phyloP scores from a whole-genome alignment of 1,140 invertebrate genomes.

The Danaus melanippus region DNA sequence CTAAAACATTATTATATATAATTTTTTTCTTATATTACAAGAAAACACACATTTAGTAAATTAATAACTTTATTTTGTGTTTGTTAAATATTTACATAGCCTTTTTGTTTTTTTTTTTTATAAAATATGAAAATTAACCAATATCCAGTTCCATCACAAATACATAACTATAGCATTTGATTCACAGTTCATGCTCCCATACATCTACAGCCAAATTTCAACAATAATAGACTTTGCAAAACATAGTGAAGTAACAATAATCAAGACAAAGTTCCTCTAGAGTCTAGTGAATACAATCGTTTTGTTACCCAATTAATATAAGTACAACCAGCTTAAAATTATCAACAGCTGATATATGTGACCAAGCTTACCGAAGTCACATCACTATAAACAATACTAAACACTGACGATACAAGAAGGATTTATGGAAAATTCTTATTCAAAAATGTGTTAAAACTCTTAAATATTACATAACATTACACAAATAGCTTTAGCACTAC shows the following conservation, averaged over 20 bases:
- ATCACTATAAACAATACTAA: not conserved
- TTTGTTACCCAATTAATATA: too few relatives aligned
- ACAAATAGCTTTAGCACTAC: too few relatives aligned
- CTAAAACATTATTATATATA: too few relatives aligned
- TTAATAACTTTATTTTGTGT: slow-evolving; percentile 69
- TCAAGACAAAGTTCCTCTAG: slow-evolving; percentile 6
- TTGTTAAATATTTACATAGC: slow-evolving; percentile 67
- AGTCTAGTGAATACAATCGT: too few relatives aligned
- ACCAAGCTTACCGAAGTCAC: too few relatives aligned
- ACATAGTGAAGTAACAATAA: slow-evolving; percentile 22
- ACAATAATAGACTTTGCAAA: slow-evolving; percentile 47
- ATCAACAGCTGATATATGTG: too few relatives aligned
- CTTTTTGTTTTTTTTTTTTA: slow-evolving; percentile 45
- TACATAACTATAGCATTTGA: slow-evolving; percentile 42
- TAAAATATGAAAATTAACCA: slow-evolving; percentile 69
- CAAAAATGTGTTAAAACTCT: slow-evolving; percentile 19
- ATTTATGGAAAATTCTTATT: slow-evolving; percentile 6
- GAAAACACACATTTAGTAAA: slow-evolving; percentile 50
- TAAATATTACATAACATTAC: slow-evolving; percentile 16
- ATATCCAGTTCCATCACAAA: slow-evolving; percentile 55
- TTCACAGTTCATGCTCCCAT: slow-evolving; percentile 18
- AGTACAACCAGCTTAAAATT: too few relatives aligned
- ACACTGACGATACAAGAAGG: slow-evolving; percentile 2
- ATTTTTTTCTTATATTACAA: slow-evolving; percentile 4
- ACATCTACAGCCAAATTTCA: slow-evolving; percentile 25